Evolutionary conservation across 2,113 vertebrate species (phyloP).

Genomic region (Rhinichthys klamathensis): DNA sequence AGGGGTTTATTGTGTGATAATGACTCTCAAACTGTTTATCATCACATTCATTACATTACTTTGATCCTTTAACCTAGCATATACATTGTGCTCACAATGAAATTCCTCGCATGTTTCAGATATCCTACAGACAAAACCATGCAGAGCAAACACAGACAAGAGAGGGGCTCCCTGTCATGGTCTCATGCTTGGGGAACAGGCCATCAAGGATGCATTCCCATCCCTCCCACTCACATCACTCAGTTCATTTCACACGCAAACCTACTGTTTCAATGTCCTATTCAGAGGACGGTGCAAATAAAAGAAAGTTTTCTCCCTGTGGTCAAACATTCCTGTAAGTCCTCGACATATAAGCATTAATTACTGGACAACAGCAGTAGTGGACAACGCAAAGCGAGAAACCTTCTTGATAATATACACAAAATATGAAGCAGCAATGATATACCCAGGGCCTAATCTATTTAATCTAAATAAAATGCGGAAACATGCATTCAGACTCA

Average conservation of each 20-base stretch:
- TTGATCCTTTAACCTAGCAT: not conserved
- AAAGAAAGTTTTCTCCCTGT: not conserved
- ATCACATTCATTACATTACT: not conserved
- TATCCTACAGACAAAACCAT: conserved; percentile 76
- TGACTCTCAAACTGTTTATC: not conserved
- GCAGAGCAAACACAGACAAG: conserved; percentile 75
- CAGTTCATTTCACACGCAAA: conserved; percentile 17
- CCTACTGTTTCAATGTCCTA: not conserved
- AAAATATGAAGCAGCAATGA: not conserved
- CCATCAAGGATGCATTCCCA: conserved; percentile 54
- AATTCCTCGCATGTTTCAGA: conserved; percentile 78
- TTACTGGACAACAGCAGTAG: not conserved
- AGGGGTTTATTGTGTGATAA: not conserved
- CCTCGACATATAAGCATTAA: not conserved
- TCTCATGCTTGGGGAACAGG: conserved; percentile 63
- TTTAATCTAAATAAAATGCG: not conserved
- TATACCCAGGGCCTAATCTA: not conserved
- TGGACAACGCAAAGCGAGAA: not conserved
- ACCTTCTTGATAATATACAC: not conserved
- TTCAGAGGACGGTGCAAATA: not conserved
- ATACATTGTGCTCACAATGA: conserved; percentile 52
- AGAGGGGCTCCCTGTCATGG: conserved; percentile 65
- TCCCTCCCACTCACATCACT: conserved; percentile 54
- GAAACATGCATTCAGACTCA: not conserved
- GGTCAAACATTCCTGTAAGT: not conserved